phyloP scores from a whole-genome alignment of 2,113 vertebrate genomes.

The Pseudonaja textilis region DNA sequence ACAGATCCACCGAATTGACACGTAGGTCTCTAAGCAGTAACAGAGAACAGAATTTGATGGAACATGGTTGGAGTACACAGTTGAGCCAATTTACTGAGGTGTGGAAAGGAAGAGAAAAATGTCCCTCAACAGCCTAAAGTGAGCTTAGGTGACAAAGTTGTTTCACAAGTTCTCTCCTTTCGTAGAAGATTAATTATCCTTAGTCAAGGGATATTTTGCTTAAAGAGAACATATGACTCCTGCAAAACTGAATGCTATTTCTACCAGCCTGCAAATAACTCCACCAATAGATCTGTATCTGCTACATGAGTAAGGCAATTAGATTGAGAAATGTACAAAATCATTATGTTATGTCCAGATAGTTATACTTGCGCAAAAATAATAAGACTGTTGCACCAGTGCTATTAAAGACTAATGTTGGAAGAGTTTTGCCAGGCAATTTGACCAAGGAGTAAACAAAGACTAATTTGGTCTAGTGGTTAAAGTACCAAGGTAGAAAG shows the following conservation, averaged over 20 bases:
- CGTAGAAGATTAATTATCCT: not conserved
- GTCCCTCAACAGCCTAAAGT: not conserved
- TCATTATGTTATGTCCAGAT: not conserved
- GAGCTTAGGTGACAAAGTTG: not conserved
- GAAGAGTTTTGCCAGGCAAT: not conserved
- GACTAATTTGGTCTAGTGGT: not conserved
- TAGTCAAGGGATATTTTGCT: not conserved
- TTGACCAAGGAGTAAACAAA: not conserved
- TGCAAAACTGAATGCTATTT: not conserved
- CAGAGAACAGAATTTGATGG: not conserved
- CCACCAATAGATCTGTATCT: not conserved
- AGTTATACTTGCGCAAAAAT: not conserved
- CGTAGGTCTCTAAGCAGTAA: not conserved
- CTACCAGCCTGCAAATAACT: not conserved
- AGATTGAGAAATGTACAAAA: not conserved
- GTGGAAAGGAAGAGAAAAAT: not conserved
- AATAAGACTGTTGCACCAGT: not conserved
- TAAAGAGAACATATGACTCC: not conserved
- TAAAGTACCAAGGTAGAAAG: not conserved
- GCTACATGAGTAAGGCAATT: not conserved
- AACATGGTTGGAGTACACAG: not conserved
- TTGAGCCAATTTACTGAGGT: not conserved
- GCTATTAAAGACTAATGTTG: not conserved
- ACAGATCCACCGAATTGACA: not conserved
- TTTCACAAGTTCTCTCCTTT: not conserved